A percentile compares a stretch with the other conserved stretches of the same genome.
phyloP scores from a whole-genome alignment of 2,113 vertebrate genomes.

The Macquaria ambigua region DNA sequence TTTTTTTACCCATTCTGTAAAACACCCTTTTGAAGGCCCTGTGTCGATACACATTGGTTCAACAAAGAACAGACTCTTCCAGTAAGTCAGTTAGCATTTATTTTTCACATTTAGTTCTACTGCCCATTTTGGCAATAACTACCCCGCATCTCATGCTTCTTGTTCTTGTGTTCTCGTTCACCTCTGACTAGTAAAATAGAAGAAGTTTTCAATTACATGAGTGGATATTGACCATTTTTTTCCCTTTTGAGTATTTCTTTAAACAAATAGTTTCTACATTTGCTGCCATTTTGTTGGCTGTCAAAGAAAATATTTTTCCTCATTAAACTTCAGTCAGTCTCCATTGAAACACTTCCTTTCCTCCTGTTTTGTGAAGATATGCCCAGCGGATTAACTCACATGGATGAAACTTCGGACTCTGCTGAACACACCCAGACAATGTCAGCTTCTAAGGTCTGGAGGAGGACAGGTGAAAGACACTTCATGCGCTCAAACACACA shows the following conservation, averaged over 20 bases:
- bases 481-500: neutral
- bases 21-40: neutral
- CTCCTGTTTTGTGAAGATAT: conserved; percentile 7
- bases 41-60: neutral
- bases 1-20: neutral
- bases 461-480: conserved; percentile 24
- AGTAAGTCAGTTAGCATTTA: neutral
- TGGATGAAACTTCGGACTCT: conserved; percentile 11
- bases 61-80: neutral
- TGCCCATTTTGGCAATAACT: too few species aligned
- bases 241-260: neutral
- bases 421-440: neutral
- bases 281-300: neutral
- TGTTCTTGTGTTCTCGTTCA: too few species aligned
- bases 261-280: too few species aligned
- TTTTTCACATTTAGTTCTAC: too few species aligned
- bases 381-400: neutral
- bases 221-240: neutral
- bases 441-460: conserved; percentile 6
- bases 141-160: too few species aligned
- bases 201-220: neutral
- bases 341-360: neutral
- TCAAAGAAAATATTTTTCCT: neutral
- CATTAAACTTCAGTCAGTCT: neutral
- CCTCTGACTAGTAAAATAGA: too few species aligned